Evolutionary conservation across 1,140 invertebrate genomes (phyloP).

Genomic region (Eriosoma lanigerum): DNA sequence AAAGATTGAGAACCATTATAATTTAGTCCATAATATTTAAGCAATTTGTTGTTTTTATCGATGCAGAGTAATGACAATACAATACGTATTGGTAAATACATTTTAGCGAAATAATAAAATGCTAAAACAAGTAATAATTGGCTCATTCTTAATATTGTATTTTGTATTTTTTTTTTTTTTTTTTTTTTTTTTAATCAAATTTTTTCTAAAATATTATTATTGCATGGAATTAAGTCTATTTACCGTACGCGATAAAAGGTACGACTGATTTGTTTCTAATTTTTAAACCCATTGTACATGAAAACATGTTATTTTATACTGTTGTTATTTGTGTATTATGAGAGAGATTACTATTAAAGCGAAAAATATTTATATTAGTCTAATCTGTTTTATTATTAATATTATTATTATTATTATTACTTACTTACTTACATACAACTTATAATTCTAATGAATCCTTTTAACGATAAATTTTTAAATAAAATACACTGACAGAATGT

Average conservation of each 20-base stretch:
- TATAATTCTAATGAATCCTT: no score
- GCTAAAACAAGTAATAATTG: constrained; percentile 26
- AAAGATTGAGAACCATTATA: no score
- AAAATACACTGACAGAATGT: no score
- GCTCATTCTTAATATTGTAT: constrained; percentile 22
- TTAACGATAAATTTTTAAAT: no score
- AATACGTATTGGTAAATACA: background rate
- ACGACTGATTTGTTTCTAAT: constrained; percentile 48
- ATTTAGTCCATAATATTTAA: constrained; percentile 16
- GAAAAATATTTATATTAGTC: constrained; percentile 15
- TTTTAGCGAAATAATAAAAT: constrained; percentile 20
- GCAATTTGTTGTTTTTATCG: constrained; percentile 10
- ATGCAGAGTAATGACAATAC: constrained; percentile 1
- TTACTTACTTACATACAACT: background rate
- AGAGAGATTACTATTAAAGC: constrained; percentile 41
- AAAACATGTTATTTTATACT: constrained; percentile 50
- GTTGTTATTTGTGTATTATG: constrained; percentile 47
- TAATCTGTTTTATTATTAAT: no score
- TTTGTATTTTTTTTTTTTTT: constrained; percentile 28
- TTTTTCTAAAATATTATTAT: constrained; percentile 11
- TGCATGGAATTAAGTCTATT: constrained; percentile 21
- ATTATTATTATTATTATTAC: background rate
- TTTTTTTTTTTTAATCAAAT: no score
- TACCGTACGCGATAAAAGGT: constrained; percentile 18
- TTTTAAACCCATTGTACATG: constrained; percentile 28